Percentiles rank a stretch among this genome's conserved stretches.
These are phyloP conservation scores for Himalopsyche kuldschensis DNA, from an alignment of 2,888 invertebrate genomes.

Conservation along the genomic window DNA sequence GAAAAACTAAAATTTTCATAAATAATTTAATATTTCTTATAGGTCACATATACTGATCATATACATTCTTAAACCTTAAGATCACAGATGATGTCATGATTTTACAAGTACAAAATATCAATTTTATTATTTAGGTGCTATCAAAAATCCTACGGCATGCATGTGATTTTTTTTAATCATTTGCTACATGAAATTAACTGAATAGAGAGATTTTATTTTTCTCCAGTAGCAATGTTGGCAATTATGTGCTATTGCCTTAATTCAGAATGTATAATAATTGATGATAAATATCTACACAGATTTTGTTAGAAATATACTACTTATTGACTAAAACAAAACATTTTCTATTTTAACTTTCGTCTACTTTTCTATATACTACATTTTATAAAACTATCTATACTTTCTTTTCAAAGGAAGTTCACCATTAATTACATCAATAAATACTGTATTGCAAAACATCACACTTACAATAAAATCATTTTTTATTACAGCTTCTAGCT, in stretches of 20 bases:
- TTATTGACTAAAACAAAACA: background rate
- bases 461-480: too few relatives aligned
- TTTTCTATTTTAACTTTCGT: background rate
- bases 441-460: too few relatives aligned
- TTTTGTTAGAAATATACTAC: too few relatives aligned
- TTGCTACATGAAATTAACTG: too few relatives aligned
- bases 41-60: constrained; percentile 13
- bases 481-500: too few relatives aligned
- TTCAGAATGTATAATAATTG: too few relatives aligned
- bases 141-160: background rate
- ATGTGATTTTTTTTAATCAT: background rate
- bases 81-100: constrained; percentile 32
- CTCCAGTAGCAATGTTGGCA: too few relatives aligned
- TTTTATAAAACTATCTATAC: background rate
- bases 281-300: too few relatives aligned
- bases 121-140: background rate
- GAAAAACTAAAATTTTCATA: background rate
- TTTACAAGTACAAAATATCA: constrained; percentile 31
- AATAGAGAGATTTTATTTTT: too few relatives aligned
- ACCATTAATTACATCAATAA: too few relatives aligned
- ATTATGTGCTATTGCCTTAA: too few relatives aligned
- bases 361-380: background rate
- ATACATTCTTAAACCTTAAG: constrained; percentile 31
- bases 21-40: constrained; percentile 24
- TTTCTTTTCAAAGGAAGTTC: background rate